These are phyloP conservation scores for Melanocharis versteri DNA, from an alignment of 2,113 vertebrate genomes.

Conservation along the genomic window DNA sequence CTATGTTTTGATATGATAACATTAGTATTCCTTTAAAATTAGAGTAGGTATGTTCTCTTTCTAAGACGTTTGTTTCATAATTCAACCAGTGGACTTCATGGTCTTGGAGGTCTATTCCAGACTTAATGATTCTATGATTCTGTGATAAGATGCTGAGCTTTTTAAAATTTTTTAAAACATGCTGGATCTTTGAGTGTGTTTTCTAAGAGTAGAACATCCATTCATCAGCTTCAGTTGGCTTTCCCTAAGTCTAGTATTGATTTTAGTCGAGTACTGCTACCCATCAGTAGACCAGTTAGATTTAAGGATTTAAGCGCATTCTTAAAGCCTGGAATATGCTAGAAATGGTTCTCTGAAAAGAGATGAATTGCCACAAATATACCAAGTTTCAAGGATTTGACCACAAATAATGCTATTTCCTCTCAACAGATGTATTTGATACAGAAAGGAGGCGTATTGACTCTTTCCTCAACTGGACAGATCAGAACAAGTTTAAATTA, in stretches of 20 bases:
- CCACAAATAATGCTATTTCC: not conserved
- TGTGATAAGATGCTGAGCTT: not conserved
- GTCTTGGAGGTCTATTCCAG: not conserved
- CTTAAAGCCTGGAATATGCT: not conserved
- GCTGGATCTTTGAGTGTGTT: not conserved
- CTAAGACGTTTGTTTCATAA: not conserved
- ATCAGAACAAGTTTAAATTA: not conserved
- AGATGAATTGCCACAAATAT: not conserved
- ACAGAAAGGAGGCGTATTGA: not conserved
- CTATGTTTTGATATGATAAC: not conserved
- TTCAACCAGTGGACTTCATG: not conserved
- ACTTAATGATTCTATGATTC: not conserved
- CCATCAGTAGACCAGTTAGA: not conserved
- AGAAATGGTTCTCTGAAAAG: not conserved
- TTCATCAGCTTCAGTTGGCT: not conserved
- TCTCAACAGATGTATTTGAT: not conserved
- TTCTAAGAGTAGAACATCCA: not conserved
- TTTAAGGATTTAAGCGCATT: not conserved
- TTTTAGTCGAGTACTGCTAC: not conserved
- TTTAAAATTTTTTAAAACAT: not conserved
- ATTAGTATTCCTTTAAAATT: not conserved
- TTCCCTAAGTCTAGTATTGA: not conserved
- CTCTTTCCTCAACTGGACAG: not conserved
- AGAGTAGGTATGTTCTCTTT: not conserved
- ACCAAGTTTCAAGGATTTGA: not conserved